phyloP scores from a whole-genome alignment of 2,113 vertebrate genomes.

The Amphiprion ocellaris region DNA sequence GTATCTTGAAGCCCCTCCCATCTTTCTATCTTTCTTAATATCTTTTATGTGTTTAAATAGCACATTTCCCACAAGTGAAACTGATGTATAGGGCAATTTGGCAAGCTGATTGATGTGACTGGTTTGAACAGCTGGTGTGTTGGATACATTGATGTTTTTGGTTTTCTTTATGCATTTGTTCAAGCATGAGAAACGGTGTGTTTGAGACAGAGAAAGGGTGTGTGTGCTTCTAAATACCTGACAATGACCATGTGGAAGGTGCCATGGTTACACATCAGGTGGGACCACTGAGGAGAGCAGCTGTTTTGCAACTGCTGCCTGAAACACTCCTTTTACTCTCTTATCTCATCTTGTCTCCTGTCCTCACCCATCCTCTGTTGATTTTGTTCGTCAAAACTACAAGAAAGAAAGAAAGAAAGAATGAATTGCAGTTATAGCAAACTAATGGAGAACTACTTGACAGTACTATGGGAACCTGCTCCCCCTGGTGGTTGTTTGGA shows the following conservation, averaged over 20 bases:
- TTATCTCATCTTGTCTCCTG: background rate
- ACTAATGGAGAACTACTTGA: background rate
- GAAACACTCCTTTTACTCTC: background rate
- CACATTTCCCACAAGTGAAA: background rate
- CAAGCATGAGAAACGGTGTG: background rate
- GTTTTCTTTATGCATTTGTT: background rate
- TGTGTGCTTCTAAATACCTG: conserved; percentile 4
- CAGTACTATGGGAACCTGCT: background rate
- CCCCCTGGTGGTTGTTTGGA: conserved; percentile 43
- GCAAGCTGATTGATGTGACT: background rate
- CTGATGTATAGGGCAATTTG: background rate
- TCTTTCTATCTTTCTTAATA: conserved; percentile 3
- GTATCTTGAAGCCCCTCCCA: background rate
- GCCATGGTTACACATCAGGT: conserved; percentile 76
- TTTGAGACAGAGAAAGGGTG: background rate
- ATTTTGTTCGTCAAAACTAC: background rate
- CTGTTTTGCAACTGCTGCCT: conserved; percentile 67
- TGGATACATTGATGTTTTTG: background rate
- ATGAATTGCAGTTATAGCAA: background rate
- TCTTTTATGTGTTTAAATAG: background rate
- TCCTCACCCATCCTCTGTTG: background rate
- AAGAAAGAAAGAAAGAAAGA: background rate
- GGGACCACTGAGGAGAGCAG: conserved; percentile 58
- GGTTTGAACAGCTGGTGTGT: background rate
- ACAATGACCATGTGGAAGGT: conserved; percentile 51